Conservation (phyloP, 2,113 vertebrate species). For the Tupaia chinensis region DNA sequence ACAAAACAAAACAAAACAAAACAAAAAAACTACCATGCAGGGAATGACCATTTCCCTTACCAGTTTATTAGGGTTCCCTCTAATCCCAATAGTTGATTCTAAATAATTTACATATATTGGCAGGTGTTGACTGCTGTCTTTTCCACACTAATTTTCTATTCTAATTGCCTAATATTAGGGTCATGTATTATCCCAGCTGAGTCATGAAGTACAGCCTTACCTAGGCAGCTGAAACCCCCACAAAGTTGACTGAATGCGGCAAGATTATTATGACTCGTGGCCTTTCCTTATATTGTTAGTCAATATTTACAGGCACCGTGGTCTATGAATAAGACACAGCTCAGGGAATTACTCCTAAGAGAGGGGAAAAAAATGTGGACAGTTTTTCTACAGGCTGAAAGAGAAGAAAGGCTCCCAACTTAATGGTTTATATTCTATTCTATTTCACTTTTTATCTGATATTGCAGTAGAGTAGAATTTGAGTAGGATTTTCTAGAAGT, state of each 20-base stretch:
- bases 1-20: too few relatives aligned
- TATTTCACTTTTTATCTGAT: neutral
- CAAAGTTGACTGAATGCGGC: constrained; percentile 11
- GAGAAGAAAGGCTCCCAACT: neutral
- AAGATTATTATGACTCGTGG: constrained; percentile 53
- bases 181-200: neutral
- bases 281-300: constrained; percentile 54
- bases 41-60: constrained; percentile 17
- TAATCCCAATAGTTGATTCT: constrained; percentile 56
- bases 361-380: neutral
- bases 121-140: constrained; percentile 26
- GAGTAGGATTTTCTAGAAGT: constrained; percentile 27
- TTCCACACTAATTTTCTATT: constrained; percentile 57
- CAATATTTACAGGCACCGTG: constrained; percentile 55
- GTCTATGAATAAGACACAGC: constrained; percentile 25
- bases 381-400: neutral
- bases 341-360: constrained; percentile 23
- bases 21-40: neutral
- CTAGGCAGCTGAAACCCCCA: neutral
- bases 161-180: constrained; percentile 48
- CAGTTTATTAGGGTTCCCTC: constrained; percentile 65
- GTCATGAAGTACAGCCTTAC: neutral
- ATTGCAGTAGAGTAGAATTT: constrained; percentile 1
- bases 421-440: neutral
- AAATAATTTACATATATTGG: constrained; percentile 67